Conservation (phyloP, 37 sponge, comb jelly and placozoan species). For the Tethya wilhelma region DNA sequence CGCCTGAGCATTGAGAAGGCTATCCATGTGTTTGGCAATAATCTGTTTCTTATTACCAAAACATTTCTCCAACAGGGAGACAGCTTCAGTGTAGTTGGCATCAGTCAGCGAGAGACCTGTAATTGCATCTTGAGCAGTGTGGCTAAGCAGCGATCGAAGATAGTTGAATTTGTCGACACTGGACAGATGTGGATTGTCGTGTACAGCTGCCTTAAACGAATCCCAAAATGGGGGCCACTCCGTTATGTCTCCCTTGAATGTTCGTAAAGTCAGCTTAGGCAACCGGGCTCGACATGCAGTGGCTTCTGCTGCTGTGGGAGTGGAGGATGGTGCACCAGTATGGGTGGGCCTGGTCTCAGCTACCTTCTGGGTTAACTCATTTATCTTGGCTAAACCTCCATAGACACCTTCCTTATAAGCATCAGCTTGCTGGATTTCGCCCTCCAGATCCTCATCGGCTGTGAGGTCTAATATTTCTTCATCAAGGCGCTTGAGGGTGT, state of each 20-base stretch:
- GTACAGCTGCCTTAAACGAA: slow-evolving; percentile 17
- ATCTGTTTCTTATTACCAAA: slow-evolving; percentile 45
- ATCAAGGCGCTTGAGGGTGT: no score
- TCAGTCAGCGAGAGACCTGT: slow-evolving; percentile 1
- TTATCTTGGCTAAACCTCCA: no score
- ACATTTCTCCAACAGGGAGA: slow-evolving; percentile 12
- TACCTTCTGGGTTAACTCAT: no score
- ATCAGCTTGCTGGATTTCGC: no score
- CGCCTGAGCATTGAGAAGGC: slow-evolving; percentile 1
- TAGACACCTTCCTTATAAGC: no score
- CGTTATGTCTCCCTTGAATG: slow-evolving; percentile 12
- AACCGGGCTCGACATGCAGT: not conserved
- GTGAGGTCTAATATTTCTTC: no score
- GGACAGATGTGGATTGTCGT: slow-evolving; percentile 2
- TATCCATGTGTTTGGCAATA: slow-evolving; percentile 45
- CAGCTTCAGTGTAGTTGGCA: slow-evolving; percentile 30
- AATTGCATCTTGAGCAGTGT: slow-evolving; percentile 27
- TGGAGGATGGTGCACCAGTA: no score
- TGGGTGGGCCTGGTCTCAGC: no score
- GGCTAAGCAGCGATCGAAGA: slow-evolving; percentile 27
- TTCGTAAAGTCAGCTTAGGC: slow-evolving; percentile 15
- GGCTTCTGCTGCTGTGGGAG: no score
- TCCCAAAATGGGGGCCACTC: slow-evolving; percentile 44
- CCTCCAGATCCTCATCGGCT: no score
- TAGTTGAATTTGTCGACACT: slow-evolving; percentile 40